Evolutionary conservation across 1,140 invertebrate genomes (phyloP), one percentile per base, ranked within the genome.

Genomic region (Bombus waltoni): DNA sequence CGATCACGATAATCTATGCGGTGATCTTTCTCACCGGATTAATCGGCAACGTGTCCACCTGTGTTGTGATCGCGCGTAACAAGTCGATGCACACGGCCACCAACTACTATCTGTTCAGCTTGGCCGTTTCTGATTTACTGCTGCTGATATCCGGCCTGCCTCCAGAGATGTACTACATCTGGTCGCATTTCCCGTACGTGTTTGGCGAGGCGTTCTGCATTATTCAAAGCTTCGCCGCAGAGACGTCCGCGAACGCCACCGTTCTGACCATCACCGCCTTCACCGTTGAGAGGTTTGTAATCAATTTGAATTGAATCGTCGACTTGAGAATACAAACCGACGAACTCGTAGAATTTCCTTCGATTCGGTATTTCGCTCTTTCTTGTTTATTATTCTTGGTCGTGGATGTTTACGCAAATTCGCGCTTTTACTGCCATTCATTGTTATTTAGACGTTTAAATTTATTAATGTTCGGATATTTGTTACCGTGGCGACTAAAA

Each of bases 211-310:
- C 95, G 3, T 98, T 99, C 94, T 99, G 98, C 94, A 96, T 98
- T 13, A 94, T 98, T 42, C 97, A 98, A 83, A 98, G 98, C 1
- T 96, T 98, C 66, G 96, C 98, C 1, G 97, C 98, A 0, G 98
- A 99, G 94, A 98, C 98, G 9, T 98, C 98, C 0, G 98, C 98
- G 3, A 98, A 99, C 94, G 98, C 98, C 0, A 99, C 98, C 1
- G 98, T 99, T 0, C 95, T 99, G 71, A 98, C 98, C 13, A 99
- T 99, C 73, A 98, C 98, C 0, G 98, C 98, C 5, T 99, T 99
- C 95, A 99, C 99, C 0, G 96, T 99, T 10, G 99, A 99, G 94
- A 94, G 94, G 94, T 88, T 35, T 25, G 78, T 77, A 84, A 25
- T 13, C 42, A 42, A 6, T 62, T 68, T 28, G 13, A 71, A 87